Percentiles rank a stretch among this genome's conserved stretches.
phyloP scores from a whole-genome alignment of 2,797 vertebrate genomes.

The Mormyrus proboscirostris region DNA sequence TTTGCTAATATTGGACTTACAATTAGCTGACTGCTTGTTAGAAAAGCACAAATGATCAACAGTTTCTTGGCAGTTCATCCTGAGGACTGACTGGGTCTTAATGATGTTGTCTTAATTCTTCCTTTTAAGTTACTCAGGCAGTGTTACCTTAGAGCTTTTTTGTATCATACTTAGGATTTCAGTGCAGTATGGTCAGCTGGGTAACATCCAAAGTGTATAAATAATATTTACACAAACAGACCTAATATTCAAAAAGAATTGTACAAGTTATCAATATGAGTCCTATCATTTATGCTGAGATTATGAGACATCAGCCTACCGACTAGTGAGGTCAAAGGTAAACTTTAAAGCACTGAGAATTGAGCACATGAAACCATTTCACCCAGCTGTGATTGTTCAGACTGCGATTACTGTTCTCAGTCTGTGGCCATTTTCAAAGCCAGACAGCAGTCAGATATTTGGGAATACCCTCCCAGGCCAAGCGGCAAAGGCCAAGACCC shows the following conservation, averaged over 20 bases:
- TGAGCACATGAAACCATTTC: neutral
- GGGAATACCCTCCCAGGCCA: neutral
- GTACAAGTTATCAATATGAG: neutral
- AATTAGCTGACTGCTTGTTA: conserved; percentile 45
- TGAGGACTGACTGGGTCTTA: conserved; percentile 42
- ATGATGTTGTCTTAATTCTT: conserved; percentile 49
- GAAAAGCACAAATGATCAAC: conserved; percentile 47
- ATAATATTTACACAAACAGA: neutral
- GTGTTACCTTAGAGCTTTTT: conserved; percentile 43
- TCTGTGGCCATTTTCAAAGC: neutral
- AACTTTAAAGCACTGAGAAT: neutral
- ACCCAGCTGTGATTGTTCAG: neutral
- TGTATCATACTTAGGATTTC: conserved; percentile 44
- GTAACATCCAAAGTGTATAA: conserved; percentile 22
- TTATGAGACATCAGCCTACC: neutral
- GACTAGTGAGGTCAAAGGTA: neutral
- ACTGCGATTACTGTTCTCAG: neutral
- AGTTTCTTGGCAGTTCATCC: conserved; percentile 39
- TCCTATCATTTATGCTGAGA: neutral
- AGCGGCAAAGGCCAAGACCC: neutral
- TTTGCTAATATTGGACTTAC: conserved; percentile 48
- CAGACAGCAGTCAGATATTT: neutral
- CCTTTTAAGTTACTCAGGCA: conserved; percentile 38
- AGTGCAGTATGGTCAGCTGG: conserved; percentile 36
- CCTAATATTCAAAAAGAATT: neutral